Percentiles rank a stretch among this genome's conserved stretches.
These are phyloP conservation scores for Ridgeia piscesae DNA, from an alignment of 1,140 invertebrate species.

Conservation along the genomic window DNA sequence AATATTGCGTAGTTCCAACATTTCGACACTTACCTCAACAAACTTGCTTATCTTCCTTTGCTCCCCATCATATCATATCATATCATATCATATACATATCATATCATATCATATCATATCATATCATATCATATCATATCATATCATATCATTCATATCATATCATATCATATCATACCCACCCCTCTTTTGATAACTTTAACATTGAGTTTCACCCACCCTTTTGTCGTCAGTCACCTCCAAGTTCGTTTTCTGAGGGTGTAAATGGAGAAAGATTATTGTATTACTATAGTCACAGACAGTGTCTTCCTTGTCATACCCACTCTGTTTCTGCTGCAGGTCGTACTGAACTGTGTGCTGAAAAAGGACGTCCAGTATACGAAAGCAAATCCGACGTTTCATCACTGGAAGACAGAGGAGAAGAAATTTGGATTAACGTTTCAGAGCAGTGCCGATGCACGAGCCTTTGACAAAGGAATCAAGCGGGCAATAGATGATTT, in stretches of 20 bases:
- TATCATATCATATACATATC: no score
- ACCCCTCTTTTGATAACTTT: no score
- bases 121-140: no score
- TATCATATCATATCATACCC: no score
- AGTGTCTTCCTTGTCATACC: neutral
- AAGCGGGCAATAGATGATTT: constrained; percentile 86
- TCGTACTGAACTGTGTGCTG: constrained; percentile 90
- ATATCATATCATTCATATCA: no score
- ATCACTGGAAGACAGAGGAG: constrained; percentile 94
- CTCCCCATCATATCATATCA: no score
- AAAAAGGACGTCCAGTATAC: constrained; percentile 96
- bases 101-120: no score
- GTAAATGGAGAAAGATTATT: neutral
- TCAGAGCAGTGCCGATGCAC: constrained; percentile 88
- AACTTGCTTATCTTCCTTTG: neutral
- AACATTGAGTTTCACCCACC: no score
- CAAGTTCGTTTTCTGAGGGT: no score
- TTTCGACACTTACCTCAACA: neutral
- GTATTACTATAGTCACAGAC: neutral
- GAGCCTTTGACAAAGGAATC: constrained; percentile 92
- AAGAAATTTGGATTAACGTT: constrained; percentile 94
- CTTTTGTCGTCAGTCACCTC: no score
- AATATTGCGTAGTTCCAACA: no score
- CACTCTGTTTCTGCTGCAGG: constrained; percentile 63
- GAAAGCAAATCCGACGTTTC: constrained; percentile 97